Evolutionary conservation across 1,140 invertebrate species (phyloP).

Genomic region (Andricus grossulariae): DNA sequence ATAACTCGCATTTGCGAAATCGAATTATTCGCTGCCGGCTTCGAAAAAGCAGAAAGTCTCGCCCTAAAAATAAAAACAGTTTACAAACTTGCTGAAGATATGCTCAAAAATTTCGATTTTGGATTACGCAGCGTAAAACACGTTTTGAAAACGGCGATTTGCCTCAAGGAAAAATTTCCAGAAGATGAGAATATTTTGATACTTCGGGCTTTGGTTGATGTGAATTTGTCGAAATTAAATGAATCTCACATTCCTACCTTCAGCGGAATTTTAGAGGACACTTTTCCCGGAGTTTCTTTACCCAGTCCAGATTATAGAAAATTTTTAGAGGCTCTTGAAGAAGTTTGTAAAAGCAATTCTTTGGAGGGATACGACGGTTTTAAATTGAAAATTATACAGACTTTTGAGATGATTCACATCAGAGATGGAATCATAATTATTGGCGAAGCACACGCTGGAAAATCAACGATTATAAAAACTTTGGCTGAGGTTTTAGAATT

Average conservation of each 20-base stretch:
- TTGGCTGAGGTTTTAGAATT: conserved; percentile 76
- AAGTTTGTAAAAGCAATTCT: conserved; percentile 71
- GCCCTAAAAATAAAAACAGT: conserved; percentile 79
- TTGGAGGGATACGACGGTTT: conserved; percentile 77
- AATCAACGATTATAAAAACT: conserved; percentile 74
- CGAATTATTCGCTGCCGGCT: conserved; percentile 81
- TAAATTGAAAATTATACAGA: conserved; percentile 79
- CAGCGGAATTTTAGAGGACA: conserved; percentile 79
- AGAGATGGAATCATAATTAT: conserved; percentile 77
- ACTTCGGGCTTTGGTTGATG: conserved; percentile 80
- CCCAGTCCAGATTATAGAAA: conserved; percentile 76
- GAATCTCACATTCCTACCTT: conserved; percentile 80
- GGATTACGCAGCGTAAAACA: conserved; percentile 75
- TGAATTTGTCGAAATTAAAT: conserved; percentile 82
- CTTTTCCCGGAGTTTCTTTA: conserved; percentile 79
- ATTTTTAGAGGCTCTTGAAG: conserved; percentile 65
- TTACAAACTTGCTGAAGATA: conserved; percentile 80
- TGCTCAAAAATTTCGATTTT: conserved; percentile 81
- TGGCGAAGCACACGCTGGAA: conserved; percentile 78
- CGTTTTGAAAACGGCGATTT: conserved; percentile 73
- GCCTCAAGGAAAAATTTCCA: conserved; percentile 79
- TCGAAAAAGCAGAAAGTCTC: conserved; percentile 77
- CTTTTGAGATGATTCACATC: conserved; percentile 83
- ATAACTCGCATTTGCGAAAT: conserved; percentile 81
- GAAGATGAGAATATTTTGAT: conserved; percentile 78